These are phyloP conservation scores for Oophaga sylvatica DNA, from an alignment of 2,797 vertebrate genomes.

Conservation along the genomic window DNA sequence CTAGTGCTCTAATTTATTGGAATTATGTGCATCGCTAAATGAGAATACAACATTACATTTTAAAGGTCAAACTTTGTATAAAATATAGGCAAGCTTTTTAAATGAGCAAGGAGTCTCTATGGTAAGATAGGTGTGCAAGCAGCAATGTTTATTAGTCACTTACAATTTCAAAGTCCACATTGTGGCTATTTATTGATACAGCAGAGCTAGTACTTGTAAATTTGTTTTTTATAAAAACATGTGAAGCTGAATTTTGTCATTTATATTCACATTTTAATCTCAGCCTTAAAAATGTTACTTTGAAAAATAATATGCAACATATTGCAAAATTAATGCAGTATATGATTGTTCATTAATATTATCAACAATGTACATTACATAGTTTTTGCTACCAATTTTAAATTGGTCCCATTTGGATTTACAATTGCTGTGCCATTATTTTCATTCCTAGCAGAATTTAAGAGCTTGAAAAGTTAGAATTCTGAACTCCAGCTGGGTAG, in stretches of 20 bases:
- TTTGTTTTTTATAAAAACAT: neutral
- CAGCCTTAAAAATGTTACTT: neutral
- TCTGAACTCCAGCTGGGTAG: conserved; percentile 57
- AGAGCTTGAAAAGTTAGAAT: conserved; percentile 44
- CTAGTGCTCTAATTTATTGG: conserved; percentile 38
- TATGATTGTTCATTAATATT: neutral
- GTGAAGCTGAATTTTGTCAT: neutral
- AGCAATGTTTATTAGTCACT: conserved; percentile 30
- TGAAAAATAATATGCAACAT: neutral
- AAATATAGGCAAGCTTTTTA: conserved; percentile 41
- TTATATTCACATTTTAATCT: neutral
- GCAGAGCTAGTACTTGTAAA: neutral
- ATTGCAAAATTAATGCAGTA: neutral
- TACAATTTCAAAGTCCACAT: conserved; percentile 16
- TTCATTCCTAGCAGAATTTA: conserved; percentile 50
- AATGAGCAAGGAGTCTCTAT: conserved; percentile 21
- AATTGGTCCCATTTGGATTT: conserved; percentile 51
- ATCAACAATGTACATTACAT: conserved; percentile 28
- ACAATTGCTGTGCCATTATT: conserved; percentile 51
- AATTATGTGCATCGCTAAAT: conserved; percentile 53
- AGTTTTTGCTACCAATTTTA: conserved; percentile 27
- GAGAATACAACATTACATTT: conserved; percentile 45
- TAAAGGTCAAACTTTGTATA: conserved; percentile 50
- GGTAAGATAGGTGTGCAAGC: conserved; percentile 7
- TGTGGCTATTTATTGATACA: conserved; percentile 18